Evolutionary conservation across 2,888 invertebrate species (phyloP), one percentile per base, ranked within the genome.

Genomic region (Pheosia gnoma): DNA sequence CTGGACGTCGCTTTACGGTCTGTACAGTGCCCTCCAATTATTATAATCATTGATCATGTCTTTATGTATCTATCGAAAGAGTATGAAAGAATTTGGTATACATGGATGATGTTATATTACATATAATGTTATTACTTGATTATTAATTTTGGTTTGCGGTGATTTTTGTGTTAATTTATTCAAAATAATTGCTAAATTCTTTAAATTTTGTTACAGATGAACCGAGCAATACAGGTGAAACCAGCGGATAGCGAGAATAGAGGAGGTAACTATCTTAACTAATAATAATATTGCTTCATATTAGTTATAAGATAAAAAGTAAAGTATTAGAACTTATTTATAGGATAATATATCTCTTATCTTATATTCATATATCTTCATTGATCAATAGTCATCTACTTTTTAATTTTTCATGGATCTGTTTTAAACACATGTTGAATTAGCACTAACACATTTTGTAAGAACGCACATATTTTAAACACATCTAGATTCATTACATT

Each of bases 141-240:
- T 25, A 25, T 25, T 25, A 25, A 25, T 25, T 25, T 25, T 25
- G 25, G 6, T 41, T 41, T 8, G 6, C 41, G 3, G 41, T 41
- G 41, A 41, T 3, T 5, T 41, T 41, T 8, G 41, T 41, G 41
- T 41, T 41, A 41, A 8, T 11, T n/a, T 39, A 13, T 43, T 49
- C 38, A 43, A 25, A 25, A 41, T 37, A 52, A 25, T 52, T 25
- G 52, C 67, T 74, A 75, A 72, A 82, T 86, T 84, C 43, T 8
- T 25, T 25, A 56, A 36, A 43, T 82, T 90, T 80, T 80, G 81
- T 97, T 97, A 8, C 97, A 99, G 99, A 99, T 99, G 99, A 99
- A 99, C 96, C 98, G 99, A 95, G 98, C 99, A 95, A 98, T 99
- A 96, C 99, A 99, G 96, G 98, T 99, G 96, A 99, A 99, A 95